Conservation (phyloP, 1,140 invertebrate species). For the Arctopsyche grandis region DNA sequence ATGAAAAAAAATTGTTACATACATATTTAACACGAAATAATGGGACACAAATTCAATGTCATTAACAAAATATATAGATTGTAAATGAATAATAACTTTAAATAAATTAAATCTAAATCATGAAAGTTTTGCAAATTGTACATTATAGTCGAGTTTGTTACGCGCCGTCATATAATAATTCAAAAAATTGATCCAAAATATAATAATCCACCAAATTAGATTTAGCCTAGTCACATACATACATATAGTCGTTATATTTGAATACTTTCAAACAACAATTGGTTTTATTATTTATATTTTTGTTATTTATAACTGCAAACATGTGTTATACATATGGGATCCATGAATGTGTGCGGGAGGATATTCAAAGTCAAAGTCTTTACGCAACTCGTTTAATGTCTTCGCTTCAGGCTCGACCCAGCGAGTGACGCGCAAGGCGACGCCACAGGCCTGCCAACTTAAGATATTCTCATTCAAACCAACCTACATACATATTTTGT, state of each 20-base stretch:
- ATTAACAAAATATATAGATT: not conserved
- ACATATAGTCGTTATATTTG: not conserved
- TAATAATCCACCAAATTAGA: not conserved
- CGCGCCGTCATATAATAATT: not conserved
- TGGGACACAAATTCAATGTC: slow-evolving; percentile 1
- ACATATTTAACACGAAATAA: slow-evolving; percentile 3
- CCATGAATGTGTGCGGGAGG: too few species aligned
- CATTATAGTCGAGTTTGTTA: not conserved
- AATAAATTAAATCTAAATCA: not conserved
- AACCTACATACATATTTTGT: too few species aligned
- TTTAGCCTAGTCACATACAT: not conserved
- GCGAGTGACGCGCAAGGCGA: too few species aligned
- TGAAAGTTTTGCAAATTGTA: not conserved
- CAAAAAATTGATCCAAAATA: not conserved
- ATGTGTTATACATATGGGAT: too few species aligned
- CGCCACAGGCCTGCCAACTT: too few species aligned
- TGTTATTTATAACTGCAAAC: too few species aligned
- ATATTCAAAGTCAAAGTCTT: too few species aligned
- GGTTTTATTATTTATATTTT: too few species aligned
- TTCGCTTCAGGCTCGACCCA: too few species aligned
- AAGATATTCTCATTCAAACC: too few species aligned
- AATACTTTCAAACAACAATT: too few species aligned
- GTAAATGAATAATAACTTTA: not conserved
- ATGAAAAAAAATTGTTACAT: not conserved
- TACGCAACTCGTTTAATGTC: too few species aligned